phyloP scores from a whole-genome alignment of 2,888 invertebrate genomes.

The Schrankia costaestrigalis region DNA sequence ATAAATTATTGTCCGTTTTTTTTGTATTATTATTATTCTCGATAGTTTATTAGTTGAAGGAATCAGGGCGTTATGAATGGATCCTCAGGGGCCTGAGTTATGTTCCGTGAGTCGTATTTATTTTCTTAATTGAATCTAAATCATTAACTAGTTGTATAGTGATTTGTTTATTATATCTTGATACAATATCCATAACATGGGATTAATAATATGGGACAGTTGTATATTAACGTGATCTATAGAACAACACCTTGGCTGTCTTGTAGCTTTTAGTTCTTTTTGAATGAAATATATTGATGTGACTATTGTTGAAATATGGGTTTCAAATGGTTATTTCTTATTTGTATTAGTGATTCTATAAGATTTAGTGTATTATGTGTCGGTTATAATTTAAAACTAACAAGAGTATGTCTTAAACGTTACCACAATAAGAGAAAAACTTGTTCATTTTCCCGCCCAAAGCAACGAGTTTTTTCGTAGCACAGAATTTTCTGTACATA shows the following conservation, averaged over 20 bases:
- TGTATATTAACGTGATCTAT: constrained; percentile 23
- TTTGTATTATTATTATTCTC: constrained; percentile 50
- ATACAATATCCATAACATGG: constrained; percentile 7
- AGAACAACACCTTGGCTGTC: constrained; percentile 6
- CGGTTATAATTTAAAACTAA: no score
- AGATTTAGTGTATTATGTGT: no score
- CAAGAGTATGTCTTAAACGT: no score
- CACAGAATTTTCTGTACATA: no score
- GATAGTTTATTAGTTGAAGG: constrained; percentile 38
- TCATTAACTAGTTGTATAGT: constrained; percentile 25
- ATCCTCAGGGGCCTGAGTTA: constrained; percentile 18
- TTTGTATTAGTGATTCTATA: not conserved
- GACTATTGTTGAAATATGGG: constrained; percentile 12
- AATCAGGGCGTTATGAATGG: constrained; percentile 42
- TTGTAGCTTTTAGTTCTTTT: constrained; percentile 14
- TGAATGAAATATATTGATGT: constrained; percentile 14
- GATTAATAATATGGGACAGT: constrained; percentile 22
- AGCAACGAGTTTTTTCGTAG: no score
- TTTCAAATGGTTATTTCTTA: constrained; percentile 9
- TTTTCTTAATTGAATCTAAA: constrained; percentile 25
- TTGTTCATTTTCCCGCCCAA: no score
- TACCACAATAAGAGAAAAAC: no score
- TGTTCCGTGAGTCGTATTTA: constrained; percentile 15
- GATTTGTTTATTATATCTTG: constrained; percentile 16
- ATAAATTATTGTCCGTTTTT: constrained; percentile 45